Conservation (phyloP, 2,113 vertebrate species). For the Syngnathus scovelli region DNA sequence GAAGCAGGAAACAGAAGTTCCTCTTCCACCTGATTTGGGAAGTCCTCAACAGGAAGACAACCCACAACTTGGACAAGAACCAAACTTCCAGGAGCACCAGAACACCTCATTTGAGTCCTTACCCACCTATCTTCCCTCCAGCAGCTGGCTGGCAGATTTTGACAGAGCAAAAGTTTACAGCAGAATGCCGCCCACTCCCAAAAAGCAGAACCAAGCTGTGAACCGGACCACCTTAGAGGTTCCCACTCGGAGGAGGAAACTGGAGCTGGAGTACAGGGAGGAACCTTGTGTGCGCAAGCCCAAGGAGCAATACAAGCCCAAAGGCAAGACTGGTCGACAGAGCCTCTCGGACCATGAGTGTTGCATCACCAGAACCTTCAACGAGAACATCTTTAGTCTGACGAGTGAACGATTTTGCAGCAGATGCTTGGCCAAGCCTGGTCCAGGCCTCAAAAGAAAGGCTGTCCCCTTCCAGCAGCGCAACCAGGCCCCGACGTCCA, state of each 20-base stretch:
- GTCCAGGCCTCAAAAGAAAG: constrained; percentile 32
- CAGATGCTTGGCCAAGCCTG: constrained; percentile 49
- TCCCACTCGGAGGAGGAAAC: constrained; percentile 27
- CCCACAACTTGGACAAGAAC: constrained; percentile 4
- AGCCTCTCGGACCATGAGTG: constrained; percentile 54
- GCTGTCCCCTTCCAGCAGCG: constrained; percentile 33
- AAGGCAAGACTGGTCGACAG: constrained; percentile 33
- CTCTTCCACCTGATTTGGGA: background rate
- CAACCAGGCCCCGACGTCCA: constrained; percentile 26
- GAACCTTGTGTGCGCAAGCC: constrained; percentile 1
- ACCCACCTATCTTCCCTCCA: constrained; percentile 63
- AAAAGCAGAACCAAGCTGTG: constrained; percentile 30
- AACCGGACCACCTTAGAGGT: constrained; percentile 1
- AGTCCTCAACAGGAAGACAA: background rate
- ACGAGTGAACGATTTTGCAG: constrained; percentile 54
- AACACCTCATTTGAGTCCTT: constrained; percentile 59
- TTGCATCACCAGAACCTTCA: constrained; percentile 15
- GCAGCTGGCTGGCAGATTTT: constrained; percentile 62
- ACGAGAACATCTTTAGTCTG: constrained; percentile 6
- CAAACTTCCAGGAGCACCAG: constrained; percentile 27
- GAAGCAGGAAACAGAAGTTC: constrained; percentile 1
- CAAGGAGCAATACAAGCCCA: constrained; percentile 42
- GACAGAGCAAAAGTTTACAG: constrained; percentile 42
- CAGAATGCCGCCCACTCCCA: constrained; percentile 38
- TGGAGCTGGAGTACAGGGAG: constrained; percentile 28